Base-by-base conservation (phyloP, 2,888 invertebrate genomes). In the Leptinotarsa peninsularis region DNA sequence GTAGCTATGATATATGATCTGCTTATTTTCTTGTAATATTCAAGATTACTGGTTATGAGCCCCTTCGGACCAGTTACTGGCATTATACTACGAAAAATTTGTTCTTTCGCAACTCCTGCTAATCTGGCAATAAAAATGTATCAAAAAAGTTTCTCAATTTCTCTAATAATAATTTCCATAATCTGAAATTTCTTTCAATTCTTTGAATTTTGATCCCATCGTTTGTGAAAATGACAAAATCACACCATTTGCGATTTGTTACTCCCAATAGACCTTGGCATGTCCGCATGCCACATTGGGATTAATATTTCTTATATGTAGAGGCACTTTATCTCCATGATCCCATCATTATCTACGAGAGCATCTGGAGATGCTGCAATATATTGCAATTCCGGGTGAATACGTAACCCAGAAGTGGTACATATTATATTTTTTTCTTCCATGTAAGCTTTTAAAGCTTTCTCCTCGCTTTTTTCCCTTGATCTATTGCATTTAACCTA, bases 321-420 rank as follows among this genome's bases (percentile, higher is more conserved):
- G 1, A 83, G 83, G 56, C 83, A 83, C 66, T 83, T 83, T 2
- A 83, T 74, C 73, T 83, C 83, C 0, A 82, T 67, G 23, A 83
- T 49, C 13, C 79, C 79, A 33, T 82, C 58, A 5, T 78, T 75
- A 13, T 71, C 68, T 14, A 83, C 71, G 7, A 83, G 49, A 13
- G 82, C 82, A 66, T 83, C 83, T 1, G 83, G 82, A 13, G 80
- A 77, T 2, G 81, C 82, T 1, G 81, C 82, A 14, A 83, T 66
- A 66, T 78, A 82, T 4, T 80, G 81, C 54, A 78, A 73, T 15
- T 75, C 72, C 66, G 76, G 75, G 71, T 82, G 78, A 14, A 83
- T 72, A 49, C 81, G 70, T 56, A 83, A 69, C 3, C 83, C 83
- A 50, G 79, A 81, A 50, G 66, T 54, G 54, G n/a, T 7, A 54